Percentiles rank a stretch among this genome's conserved stretches.
Conservation (phyloP, 2,888 invertebrate species). For the Dexiosoma caninum region DNA sequence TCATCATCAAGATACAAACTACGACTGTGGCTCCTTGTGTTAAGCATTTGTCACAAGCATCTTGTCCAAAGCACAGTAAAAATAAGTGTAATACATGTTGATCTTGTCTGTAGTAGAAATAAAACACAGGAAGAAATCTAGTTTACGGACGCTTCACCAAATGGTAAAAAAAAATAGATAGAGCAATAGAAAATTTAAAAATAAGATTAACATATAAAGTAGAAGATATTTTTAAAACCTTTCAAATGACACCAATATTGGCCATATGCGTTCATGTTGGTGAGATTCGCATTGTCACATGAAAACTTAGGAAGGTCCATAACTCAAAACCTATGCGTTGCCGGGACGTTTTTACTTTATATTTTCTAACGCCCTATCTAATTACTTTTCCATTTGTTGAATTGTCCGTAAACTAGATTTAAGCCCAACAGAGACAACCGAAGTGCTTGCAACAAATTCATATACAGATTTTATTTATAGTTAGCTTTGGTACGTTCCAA, state of each 20-base stretch:
- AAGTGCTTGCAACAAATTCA: not conserved
- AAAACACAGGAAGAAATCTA: not conserved
- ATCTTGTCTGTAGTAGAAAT: constrained; percentile 34
- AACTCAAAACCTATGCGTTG: no score
- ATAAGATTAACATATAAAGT: no score
- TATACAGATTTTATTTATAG: not conserved
- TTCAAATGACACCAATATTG: no score
- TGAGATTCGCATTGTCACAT: no score
- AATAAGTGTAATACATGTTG: no score
- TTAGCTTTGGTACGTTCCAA: constrained; percentile 30
- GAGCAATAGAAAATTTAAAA: no score
- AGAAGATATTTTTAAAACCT: no score
- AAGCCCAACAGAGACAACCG: not conserved
- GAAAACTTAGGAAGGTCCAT: no score
- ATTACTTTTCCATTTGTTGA: not conserved
- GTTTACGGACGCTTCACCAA: not conserved
- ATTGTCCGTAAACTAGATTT: not conserved
- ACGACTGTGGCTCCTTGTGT: constrained; percentile 61
- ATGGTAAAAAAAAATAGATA: no score
- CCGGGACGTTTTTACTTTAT: no score
- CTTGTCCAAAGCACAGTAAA: no score
- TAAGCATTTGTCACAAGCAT: constrained; percentile 59
- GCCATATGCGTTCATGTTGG: no score
- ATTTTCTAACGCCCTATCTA: not conserved
- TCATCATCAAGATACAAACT: constrained; percentile 4